These are phyloP conservation scores for Macrotrachela quadricornifera DNA, from an alignment of 1,140 invertebrate genomes.

Conservation along the genomic window DNA sequence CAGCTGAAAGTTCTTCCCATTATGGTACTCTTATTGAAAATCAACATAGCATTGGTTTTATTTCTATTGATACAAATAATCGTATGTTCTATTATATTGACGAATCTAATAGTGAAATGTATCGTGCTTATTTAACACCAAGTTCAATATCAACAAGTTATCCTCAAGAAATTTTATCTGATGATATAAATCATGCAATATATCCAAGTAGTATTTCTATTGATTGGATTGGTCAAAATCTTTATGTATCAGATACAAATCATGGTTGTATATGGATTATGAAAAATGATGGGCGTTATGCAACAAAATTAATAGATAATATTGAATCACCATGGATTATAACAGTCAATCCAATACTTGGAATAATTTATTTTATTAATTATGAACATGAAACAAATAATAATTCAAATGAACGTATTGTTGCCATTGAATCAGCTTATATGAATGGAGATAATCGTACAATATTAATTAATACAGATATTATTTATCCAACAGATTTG, in stretches of 20 bases:
- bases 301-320: slow-evolving; percentile 5
- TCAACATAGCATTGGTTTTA: neutral
- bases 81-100: neutral
- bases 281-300: slow-evolving; percentile 3
- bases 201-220: slow-evolving; percentile 61
- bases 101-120: neutral
- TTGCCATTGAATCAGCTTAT: slow-evolving; percentile 62
- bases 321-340: neutral
- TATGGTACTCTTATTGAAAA: neutral
- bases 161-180: neutral
- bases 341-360: neutral
- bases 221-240: slow-evolving; percentile 87
- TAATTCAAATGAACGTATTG: neutral
- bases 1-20: too few species aligned
- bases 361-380: slow-evolving; percentile 7
- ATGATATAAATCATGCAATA: neutral
- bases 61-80: neutral
- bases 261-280: neutral
- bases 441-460: slow-evolving; percentile 74
- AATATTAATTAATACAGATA: slow-evolving; percentile 49
- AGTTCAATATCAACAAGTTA: neutral
- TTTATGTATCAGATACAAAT: slow-evolving; percentile 76
- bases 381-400: neutral
- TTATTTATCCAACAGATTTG: slow-evolving; percentile 62
- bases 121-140: neutral